Evolutionary conservation across 2,888 invertebrate species (phyloP).

Genomic region (Polymixis flavicincta): DNA sequence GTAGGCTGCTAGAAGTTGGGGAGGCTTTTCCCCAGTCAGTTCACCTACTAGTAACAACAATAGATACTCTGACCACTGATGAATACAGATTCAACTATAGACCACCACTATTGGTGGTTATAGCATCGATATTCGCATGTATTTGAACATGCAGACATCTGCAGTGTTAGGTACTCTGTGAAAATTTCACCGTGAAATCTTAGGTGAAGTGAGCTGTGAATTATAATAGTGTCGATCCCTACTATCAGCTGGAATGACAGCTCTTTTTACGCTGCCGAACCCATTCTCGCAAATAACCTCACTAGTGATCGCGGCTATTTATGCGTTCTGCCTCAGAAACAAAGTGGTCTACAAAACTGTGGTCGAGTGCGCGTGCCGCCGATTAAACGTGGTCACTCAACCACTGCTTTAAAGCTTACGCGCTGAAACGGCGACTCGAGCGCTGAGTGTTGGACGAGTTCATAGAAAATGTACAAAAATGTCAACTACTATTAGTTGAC

Average conservation of each 20-base stretch:
- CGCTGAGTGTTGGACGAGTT: not conserved
- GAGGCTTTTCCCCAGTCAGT: not conserved
- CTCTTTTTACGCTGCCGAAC: not conserved
- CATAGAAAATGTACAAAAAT: not conserved
- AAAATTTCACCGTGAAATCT: not conserved
- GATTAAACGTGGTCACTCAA: conserved; percentile 32
- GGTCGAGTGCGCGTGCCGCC: conserved; percentile 10
- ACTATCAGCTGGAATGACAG: not conserved
- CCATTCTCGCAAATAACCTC: not conserved
- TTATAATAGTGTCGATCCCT: not conserved
- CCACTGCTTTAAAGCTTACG: conserved; percentile 2
- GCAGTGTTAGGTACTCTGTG: not conserved
- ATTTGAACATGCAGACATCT: too few species aligned
- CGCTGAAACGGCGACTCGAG: not conserved
- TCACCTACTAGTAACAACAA: not conserved
- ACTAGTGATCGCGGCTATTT: not conserved
- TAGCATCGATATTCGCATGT: not conserved
- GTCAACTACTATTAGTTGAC: not conserved
- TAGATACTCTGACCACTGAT: not conserved
- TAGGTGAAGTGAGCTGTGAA: not conserved
- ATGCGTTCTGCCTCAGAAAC: conserved; percentile 18
- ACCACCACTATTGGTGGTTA: not conserved
- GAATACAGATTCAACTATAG: not conserved
- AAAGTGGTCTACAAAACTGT: conserved; percentile 15
- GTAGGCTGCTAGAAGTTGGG: not conserved